Evolutionary conservation across 2,888 invertebrate genomes (phyloP), one percentile per base, ranked within the genome.

Genomic region (Agrotis puta): DNA sequence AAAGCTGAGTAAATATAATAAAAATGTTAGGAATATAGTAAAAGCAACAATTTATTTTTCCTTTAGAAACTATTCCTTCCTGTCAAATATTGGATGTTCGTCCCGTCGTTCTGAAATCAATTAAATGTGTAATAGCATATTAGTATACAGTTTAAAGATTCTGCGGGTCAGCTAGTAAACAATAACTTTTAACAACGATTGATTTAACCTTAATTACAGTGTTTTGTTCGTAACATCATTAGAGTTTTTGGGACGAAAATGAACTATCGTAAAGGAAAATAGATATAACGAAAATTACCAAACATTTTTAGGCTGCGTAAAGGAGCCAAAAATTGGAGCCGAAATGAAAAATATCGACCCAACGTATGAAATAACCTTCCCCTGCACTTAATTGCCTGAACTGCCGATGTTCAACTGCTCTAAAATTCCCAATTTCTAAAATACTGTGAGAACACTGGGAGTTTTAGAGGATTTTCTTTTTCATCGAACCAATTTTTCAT

Each of bases 271-370:
- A 13, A 14, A 11, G n/a, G 27, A 53, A 43, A 73, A 9, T 5
- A 62, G 9, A 62, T 68, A 20, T 16, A 54, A 53, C 7, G 11
- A 62, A 71, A 67, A 64, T 43, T 54, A 51, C 9, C 33, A n/a
- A 45, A 11, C 47, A 57, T 64, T 72, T 70, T 58, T 53, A 39
- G 47, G 68, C 43, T 2, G 20, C 14, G 45, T 20, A 59, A 73
- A 70, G 39, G 39, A 39, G 39, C 39, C 39, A 66, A 79, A 73
- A 79, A 73, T 58, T 22, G 56, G 61, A 50, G 62, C 62, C 39
- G 9, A 58, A 39, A 59, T 39, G 47, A 48, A 18, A 51, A 63
- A 72, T 39, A 63, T 5, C n/a, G 57, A 43, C n/a, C n/a, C 4
- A 22, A 27, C 22, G 43, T 33, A 39, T 20, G 27, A 66, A 72